These are phyloP conservation scores for Lucilia sericata DNA, from an alignment of 1,140 invertebrate genomes.

Conservation along the genomic window DNA sequence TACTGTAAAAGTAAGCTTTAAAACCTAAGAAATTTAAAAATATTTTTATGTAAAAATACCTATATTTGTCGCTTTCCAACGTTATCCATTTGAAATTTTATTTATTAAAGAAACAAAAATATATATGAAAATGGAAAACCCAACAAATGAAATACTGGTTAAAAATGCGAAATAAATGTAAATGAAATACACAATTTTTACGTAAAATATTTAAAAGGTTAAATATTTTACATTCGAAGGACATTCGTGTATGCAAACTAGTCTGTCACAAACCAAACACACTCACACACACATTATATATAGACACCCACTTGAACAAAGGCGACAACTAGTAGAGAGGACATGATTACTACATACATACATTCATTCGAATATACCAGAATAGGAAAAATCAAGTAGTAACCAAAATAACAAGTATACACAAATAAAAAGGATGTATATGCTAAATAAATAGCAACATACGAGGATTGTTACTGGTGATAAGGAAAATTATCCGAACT, in stretches of 20 bases:
- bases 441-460: too few species aligned
- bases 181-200: neutral
- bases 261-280: neutral
- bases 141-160: neutral
- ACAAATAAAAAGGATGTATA: neutral
- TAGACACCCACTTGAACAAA: neutral
- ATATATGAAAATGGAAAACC: neutral
- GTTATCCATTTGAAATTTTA: neutral
- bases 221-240: conserved; percentile 28
- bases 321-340: neutral
- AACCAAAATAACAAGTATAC: neutral
- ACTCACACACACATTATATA: neutral
- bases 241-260: conserved; percentile 30
- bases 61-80: too few species aligned
- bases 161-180: neutral
- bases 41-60: too few species aligned
- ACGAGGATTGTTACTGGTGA: too few species aligned
- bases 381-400: neutral
- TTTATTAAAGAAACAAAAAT: neutral
- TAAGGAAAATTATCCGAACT: too few species aligned
- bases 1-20: too few species aligned
- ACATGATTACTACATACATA: neutral
- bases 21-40: too few species aligned
- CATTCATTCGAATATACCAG: neutral
- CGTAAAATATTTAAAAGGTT: conserved; percentile 35